Conservation (phyloP, 2,888 invertebrate species). For the Stratiomys singularior region DNA sequence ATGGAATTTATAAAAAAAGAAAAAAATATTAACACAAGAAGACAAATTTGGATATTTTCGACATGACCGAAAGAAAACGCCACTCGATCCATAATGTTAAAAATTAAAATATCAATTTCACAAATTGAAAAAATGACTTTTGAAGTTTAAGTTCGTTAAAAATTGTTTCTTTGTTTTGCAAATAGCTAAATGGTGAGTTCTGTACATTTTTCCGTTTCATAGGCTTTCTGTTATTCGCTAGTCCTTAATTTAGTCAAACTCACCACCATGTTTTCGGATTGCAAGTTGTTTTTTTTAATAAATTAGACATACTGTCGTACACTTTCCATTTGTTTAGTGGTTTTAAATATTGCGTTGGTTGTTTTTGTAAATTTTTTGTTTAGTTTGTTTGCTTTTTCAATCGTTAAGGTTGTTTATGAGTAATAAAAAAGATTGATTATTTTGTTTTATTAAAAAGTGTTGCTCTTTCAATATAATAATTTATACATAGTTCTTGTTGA, state of each 20-base stretch:
- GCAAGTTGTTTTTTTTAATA: not conserved
- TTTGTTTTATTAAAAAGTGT: constrained; percentile 29
- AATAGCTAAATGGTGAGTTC: constrained; percentile 21
- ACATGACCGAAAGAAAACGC: not conserved
- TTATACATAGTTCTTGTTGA: not conserved
- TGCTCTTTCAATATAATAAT: constrained; percentile 28
- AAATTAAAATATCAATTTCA: not conserved
- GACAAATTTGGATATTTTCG: constrained; percentile 2
- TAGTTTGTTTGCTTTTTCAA: not conserved
- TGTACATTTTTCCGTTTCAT: not conserved
- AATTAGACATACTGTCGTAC: constrained; percentile 5
- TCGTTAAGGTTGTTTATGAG: constrained; percentile 19
- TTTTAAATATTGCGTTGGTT: not conserved
- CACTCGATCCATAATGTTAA: not conserved
- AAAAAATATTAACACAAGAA: too few relatives aligned
- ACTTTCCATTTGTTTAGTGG: not conserved
- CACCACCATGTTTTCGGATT: constrained; percentile 26
- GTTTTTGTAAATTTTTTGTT: constrained; percentile 24
- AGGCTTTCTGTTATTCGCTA: not conserved
- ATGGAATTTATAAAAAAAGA: too few relatives aligned
- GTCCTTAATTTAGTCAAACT: constrained; percentile 42
- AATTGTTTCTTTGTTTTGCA: constrained; percentile 3
- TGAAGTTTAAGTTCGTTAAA: not conserved
- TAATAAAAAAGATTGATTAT: constrained; percentile 42
- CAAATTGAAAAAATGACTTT: not conserved